These are phyloP conservation scores for Ricordea florida DNA, from an alignment of 92 coral and sea anemone species.

Conservation along the genomic window DNA sequence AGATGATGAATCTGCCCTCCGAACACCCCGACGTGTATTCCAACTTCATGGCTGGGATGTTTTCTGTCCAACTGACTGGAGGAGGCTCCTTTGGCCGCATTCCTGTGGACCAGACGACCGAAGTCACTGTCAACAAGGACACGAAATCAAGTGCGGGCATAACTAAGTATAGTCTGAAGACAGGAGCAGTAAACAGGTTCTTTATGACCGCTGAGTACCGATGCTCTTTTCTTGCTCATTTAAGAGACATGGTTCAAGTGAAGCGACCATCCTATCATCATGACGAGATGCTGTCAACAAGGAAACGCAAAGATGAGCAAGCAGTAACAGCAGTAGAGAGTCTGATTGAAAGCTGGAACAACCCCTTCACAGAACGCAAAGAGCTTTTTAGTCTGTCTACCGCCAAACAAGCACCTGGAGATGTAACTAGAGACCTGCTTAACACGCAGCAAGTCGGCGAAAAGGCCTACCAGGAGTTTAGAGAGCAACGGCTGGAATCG, in stretches of 20 bases:
- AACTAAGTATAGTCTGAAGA: slow-evolving; percentile 22
- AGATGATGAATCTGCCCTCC: slow-evolving; percentile 41
- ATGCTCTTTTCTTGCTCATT: slow-evolving; percentile 39
- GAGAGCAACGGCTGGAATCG: slow-evolving; percentile 32
- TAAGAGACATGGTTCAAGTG: slow-evolving; percentile 40
- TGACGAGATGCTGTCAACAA: slow-evolving; percentile 45
- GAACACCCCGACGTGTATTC: slow-evolving; percentile 25
- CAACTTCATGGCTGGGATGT: not conserved
- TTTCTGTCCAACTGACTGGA: slow-evolving; percentile 41
- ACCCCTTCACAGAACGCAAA: slow-evolving; percentile 39
- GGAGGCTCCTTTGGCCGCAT: slow-evolving; percentile 48
- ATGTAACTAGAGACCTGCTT: slow-evolving; percentile 22
- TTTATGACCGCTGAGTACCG: slow-evolving; percentile 64
- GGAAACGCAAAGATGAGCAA: slow-evolving; percentile 44
- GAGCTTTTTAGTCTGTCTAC: slow-evolving; percentile 43
- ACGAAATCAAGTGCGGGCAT: slow-evolving; percentile 44
- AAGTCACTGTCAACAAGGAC: slow-evolving; percentile 46
- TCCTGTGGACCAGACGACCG: too few relatives aligned
- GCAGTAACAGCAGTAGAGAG: slow-evolving; percentile 52
- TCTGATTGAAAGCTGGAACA: slow-evolving; percentile 53
- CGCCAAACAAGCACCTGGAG: slow-evolving; percentile 49
- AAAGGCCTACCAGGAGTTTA: slow-evolving; percentile 27
- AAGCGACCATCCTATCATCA: slow-evolving; percentile 36
- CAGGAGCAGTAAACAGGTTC: slow-evolving; percentile 54
- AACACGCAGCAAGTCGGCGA: slow-evolving; percentile 26